These are phyloP conservation scores for Acronicta alni DNA, from an alignment of 2,888 invertebrate genomes.

Conservation along the genomic window DNA sequence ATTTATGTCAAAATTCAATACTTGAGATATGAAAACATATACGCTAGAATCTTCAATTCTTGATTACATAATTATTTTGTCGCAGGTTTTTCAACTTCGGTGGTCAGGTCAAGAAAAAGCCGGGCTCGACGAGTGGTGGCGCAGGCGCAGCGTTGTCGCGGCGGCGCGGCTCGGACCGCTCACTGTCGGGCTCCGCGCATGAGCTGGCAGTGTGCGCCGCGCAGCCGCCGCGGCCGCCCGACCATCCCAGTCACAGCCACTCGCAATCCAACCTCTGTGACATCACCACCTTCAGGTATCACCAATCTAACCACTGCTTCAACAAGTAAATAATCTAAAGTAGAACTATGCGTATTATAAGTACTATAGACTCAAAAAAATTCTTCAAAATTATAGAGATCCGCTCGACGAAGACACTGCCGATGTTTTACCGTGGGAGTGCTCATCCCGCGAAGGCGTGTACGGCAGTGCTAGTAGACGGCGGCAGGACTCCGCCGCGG, in stretches of 20 bases:
- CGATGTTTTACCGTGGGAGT: conserved; percentile 81
- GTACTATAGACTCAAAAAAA: not conserved
- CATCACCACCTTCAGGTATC: conserved; percentile 92
- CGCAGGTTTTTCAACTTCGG: conserved; percentile 96
- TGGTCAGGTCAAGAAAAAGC: conserved; percentile 96
- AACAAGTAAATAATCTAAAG: not conserved
- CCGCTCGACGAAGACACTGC: conserved; percentile 78
- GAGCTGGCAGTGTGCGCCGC: conserved; percentile 94
- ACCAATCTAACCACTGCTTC: not conserved
- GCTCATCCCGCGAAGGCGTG: conserved; percentile 71
- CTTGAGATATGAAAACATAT: too few species aligned
- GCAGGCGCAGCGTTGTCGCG: conserved; percentile 84
- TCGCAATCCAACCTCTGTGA: conserved; percentile 95
- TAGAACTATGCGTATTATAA: not conserved
- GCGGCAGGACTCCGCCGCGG: conserved; percentile 91
- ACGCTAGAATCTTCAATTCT: too few species aligned
- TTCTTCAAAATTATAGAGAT: conserved; percentile 66
- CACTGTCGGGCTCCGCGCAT: conserved; percentile 95
- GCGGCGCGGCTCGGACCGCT: conserved; percentile 95
- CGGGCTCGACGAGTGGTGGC: conserved; percentile 80
- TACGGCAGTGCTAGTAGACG: conserved; percentile 74
- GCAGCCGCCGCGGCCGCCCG: conserved; percentile 86
- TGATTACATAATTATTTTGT: not conserved
- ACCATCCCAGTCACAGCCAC: conserved; percentile 95
- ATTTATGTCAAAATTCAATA: too few species aligned